Percentiles rank a stretch among this genome's conserved stretches.
These are phyloP conservation scores for Hemichromis elongatus DNA, from an alignment of 2,113 vertebrate genomes.

Conservation along the genomic window DNA sequence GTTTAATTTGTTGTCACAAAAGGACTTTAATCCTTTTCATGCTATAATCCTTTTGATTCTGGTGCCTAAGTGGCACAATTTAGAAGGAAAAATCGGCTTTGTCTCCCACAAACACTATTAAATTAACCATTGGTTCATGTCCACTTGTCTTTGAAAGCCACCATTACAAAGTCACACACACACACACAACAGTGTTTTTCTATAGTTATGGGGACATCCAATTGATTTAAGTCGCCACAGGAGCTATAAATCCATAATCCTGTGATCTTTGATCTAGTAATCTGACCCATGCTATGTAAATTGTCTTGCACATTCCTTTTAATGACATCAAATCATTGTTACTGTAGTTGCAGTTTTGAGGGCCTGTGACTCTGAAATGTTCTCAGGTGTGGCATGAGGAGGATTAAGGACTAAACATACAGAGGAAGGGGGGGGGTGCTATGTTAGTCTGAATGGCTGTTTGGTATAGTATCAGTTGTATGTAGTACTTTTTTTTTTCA, in stretches of 20 bases:
- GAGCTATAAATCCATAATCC: not conserved
- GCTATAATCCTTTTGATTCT: conserved; percentile 39
- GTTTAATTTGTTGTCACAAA: conserved; percentile 46
- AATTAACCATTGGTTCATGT: conserved; percentile 13
- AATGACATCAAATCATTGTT: not conserved
- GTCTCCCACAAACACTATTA: conserved; percentile 20
- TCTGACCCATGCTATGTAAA: not conserved
- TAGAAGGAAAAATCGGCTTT: conserved; percentile 22
- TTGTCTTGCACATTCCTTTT: not conserved
- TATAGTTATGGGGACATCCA: not conserved
- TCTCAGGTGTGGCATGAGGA: not conserved
- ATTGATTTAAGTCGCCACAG: not conserved
- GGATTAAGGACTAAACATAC: not conserved
- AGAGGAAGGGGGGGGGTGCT: not conserved
- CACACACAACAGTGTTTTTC: not conserved
- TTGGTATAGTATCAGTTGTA: not conserved
- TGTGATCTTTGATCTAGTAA: not conserved
- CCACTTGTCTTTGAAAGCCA: conserved; percentile 5
- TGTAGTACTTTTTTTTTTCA: not conserved
- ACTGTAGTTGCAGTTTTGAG: not conserved
- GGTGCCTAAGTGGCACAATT: conserved; percentile 34
- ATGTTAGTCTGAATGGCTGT: not conserved
- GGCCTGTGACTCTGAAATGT: not conserved
- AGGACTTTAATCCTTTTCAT: conserved; percentile 32
- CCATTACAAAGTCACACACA: not conserved